Base-by-base conservation (phyloP, 2,113 vertebrate species). In the Menidia beryllina region DNA sequence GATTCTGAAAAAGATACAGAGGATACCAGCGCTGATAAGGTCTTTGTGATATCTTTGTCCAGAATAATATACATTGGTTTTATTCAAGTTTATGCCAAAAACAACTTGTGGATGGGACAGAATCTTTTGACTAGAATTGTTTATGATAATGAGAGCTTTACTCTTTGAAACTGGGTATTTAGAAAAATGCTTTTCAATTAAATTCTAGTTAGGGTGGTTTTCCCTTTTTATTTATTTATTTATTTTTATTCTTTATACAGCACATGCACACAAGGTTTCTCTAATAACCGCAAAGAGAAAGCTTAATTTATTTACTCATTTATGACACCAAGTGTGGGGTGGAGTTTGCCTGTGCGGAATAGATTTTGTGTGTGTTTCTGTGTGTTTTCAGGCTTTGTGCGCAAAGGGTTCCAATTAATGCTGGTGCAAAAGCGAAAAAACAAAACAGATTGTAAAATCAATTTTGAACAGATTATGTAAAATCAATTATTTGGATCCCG, bases 1-100 rank as follows among this genome's bases (percentile, higher is more conserved):
- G 72, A 69, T 78, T 73, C 38, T 26, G 52, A 52, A 70, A 51
- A n/a, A 71, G 66, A 38, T 64, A 25, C 64, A 70, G 53, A 79
- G 80, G 74, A 87, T 62, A 84, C 86, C 71, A 86, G 50, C 13
- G 2, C 64, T 67, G 77, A 82, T 80, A 78, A 74, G 53, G 38
- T 52, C 81, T 83, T 69, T 66, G 74, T 77, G 69, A 82, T 85
- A 85, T 86, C 77, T 66, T 67, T 70, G 51, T 88, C 62, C 69
- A 58, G 65, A 84, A 88, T 72, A 90, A 86, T 86, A 88, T 77
- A 88, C 86, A 83, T 25, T 25, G 10, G 51, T 50, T 63, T 81
- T 50, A 86, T 84, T 88, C 65, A 86, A 74, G 76, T 60, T 23
- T 3, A 72, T 72, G 78, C 81, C 82, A 85, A 81, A 77, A 62